A percentile compares a stretch with the other conserved stretches of the same genome.
Conservation (phyloP, 1,140 invertebrate species). For the Drosophila kurseongensis region DNA sequence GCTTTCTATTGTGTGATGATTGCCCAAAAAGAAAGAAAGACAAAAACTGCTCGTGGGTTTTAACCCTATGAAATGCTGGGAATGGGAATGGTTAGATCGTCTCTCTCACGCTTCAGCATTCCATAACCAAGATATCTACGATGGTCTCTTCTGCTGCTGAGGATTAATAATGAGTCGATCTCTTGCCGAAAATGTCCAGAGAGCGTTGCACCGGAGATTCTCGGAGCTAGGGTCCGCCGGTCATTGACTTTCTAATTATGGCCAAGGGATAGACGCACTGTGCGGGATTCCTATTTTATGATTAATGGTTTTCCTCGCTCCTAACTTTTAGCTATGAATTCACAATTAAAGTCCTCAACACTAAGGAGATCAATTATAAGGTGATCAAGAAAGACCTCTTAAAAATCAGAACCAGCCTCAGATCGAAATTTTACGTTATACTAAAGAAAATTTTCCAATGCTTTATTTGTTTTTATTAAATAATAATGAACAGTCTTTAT, state of each 20-base stretch:
- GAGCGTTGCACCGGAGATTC: conserved; percentile 35
- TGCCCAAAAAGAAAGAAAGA: conserved; percentile 67
- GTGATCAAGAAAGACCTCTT: conserved; percentile 17
- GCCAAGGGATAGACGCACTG: conserved; percentile 45
- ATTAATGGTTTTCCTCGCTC: conserved; percentile 61
- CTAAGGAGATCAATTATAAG: conserved; percentile 29
- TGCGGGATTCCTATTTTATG: conserved; percentile 52
- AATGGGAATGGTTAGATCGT: conserved; percentile 36
- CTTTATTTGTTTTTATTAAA: no score
- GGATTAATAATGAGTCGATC: conserved; percentile 74
- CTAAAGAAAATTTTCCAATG: no score
- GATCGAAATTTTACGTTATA: neutral
- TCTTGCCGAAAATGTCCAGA: conserved; percentile 79
- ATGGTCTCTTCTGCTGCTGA: conserved; percentile 52
- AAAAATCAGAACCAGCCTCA: conserved; percentile 3
- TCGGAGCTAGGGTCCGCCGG: conserved; percentile 29
- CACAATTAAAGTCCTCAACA: conserved; percentile 17
- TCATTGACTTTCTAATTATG: conserved; percentile 68
- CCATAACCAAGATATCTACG: conserved; percentile 39
- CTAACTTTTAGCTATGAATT: conserved; percentile 19
- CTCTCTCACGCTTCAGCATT: conserved; percentile 51
- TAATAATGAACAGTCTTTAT: no score
- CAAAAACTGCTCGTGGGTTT: conserved; percentile 71
- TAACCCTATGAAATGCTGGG: conserved; percentile 64
- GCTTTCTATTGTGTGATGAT: conserved; percentile 81